Conservation (phyloP, 2,888 invertebrate genomes). For the Patella caerulea region DNA sequence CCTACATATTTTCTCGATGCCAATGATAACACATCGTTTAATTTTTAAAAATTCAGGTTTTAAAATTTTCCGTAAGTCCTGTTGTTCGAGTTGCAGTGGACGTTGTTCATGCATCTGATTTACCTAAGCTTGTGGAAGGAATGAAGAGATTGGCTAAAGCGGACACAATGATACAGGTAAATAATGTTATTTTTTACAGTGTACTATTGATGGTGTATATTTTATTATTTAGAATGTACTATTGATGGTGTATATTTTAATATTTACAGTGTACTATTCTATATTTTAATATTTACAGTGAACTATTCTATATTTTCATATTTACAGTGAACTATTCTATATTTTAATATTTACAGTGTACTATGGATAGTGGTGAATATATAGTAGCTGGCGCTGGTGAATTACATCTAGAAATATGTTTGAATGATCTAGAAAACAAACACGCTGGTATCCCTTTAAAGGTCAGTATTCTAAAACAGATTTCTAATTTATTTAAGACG, state of each 20-base stretch:
- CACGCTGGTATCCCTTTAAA: constrained; percentile 91
- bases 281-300: too few species aligned
- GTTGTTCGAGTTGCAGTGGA: constrained; percentile 99
- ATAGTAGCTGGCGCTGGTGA: constrained; percentile 99
- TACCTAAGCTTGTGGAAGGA: constrained; percentile 98
- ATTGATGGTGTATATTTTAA: not conserved
- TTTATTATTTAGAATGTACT: too few species aligned
- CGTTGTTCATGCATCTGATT: constrained; percentile 98
- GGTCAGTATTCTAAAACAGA: constrained; percentile 30
- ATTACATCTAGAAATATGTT: constrained; percentile 98
- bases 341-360: constrained; percentile 80
- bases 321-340: not conserved
- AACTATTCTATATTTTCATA: too few species aligned
- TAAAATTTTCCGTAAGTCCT: constrained; percentile 99
- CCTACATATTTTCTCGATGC: too few species aligned
- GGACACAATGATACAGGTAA: constrained; percentile 93
- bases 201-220: too few species aligned
- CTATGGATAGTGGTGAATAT: constrained; percentile 98
- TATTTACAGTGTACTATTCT: constrained; percentile 73
- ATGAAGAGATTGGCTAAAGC: constrained; percentile 99
- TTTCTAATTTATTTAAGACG: too few species aligned
- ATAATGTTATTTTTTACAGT: constrained; percentile 2
- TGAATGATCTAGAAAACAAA: constrained; percentile 96
- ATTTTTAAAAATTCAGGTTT: constrained; percentile 76
- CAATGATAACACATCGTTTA: too few species aligned